Evolutionary conservation across 30 jellyfish, hydroid and myxozoan genomes (phyloP), one percentile per base, ranked within the genome.

Genomic region (Sanderia malayensis): DNA sequence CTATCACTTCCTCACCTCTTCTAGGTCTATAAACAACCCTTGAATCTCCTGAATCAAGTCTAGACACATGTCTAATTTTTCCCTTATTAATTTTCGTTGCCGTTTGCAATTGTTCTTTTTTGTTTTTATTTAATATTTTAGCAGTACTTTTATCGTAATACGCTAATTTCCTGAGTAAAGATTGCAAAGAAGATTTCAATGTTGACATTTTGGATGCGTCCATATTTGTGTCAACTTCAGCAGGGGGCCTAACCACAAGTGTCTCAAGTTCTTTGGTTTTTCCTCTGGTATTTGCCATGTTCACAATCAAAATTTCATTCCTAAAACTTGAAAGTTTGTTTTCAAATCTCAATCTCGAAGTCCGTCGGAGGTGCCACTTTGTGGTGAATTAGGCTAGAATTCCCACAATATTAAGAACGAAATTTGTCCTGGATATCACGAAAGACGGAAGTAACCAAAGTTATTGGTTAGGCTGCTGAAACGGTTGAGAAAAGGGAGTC

Each of bases 311-410:
- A 41, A 41, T 41, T 41, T 41, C 55, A 41, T 41, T 41, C 55
- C 55, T 41, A 41, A n/a, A 41, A 41, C 55, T 15, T 41, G 55
- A 41, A 41, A 41, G 55, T 41, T 41, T 41, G 55, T 41, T 41
- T 41, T 41, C 55, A 41, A 41, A 41, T 41, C 55, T 41, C 55
- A 41, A 41, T 41, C 55, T 15, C 55, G 55, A 41, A 41, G 55
- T 41, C 55, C 55, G 55, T 41, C 55, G 55, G 55, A 41, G 55
- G 55, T 41, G 55, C 55, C 55, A 41, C n/a, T n/a, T n/a, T n/a
- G n/a, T n/a, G n/a, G n/a, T n/a, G n/a, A n/a, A n/a, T n/a, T n/a
- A n/a, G n/a, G n/a, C n/a, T n/a, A n/a, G n/a, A n/a, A n/a, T n/a
- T n/a, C n/a, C n/a, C n/a, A n/a, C n/a, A n/a, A n/a, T n/a, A n/a